Conservation (phyloP, 2,113 vertebrate species). For the Leptosomus discolor region DNA sequence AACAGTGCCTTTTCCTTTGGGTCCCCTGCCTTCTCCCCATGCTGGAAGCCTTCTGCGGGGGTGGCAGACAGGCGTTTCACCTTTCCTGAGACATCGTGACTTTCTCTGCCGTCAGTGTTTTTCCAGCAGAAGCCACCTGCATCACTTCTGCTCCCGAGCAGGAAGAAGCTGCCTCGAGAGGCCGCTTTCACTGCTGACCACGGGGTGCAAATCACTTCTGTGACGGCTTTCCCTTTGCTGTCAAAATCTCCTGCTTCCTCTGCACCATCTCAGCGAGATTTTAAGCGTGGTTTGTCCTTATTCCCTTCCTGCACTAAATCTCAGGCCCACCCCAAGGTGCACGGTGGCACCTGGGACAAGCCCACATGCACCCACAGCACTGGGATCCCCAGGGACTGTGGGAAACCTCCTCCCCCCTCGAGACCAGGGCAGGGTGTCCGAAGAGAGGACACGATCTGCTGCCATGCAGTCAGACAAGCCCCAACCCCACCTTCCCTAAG, state of each 20-base stretch:
- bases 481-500: neutral
- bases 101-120: neutral
- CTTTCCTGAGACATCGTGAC: neutral
- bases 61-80: neutral
- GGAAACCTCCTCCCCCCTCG: neutral
- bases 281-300: neutral
- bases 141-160: neutral
- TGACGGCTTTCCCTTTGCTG: neutral
- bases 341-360: rapidly evolving
- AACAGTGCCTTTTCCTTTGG: neutral
- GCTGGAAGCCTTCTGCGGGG: neutral
- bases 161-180: neutral
- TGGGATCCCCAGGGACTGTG: neutral
- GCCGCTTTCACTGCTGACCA: neutral
- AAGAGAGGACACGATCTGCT: neutral
- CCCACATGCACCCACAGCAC: neutral
- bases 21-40: neutral
- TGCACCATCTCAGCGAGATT: neutral
- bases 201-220: neutral
- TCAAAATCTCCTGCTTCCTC: neutral
- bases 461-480: neutral
- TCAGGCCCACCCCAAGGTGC: neutral
- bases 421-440: neutral
- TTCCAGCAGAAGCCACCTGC: neutral
- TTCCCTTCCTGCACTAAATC: neutral